These are phyloP conservation scores for Lemur catta DNA, from an alignment of 2,797 vertebrate genomes.

Conservation along the genomic window DNA sequence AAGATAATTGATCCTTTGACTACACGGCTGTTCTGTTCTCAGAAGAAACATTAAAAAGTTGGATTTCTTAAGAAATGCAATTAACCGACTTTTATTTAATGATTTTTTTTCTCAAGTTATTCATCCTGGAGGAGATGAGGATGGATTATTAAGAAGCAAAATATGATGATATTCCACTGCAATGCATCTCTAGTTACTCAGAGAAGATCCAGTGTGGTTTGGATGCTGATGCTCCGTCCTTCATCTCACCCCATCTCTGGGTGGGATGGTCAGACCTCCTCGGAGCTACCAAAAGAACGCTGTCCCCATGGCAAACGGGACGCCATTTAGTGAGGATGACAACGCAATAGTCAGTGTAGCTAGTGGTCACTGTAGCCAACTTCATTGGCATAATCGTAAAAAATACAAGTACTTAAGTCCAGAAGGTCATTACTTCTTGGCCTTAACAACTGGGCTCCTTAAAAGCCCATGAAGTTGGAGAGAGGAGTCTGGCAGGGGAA, in stretches of 20 bases:
- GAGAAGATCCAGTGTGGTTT: not conserved
- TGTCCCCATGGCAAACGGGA: not conserved
- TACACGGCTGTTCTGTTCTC: conserved; percentile 32
- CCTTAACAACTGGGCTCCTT: not conserved
- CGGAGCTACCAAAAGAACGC: not conserved
- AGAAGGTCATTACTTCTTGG: not conserved
- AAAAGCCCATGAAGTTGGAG: not conserved
- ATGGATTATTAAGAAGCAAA: conserved; percentile 60
- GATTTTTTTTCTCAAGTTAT: conserved; percentile 53
- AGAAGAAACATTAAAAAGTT: conserved; percentile 73
- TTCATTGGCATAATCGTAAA: no score
- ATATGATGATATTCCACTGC: conserved; percentile 7
- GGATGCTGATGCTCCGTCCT: not conserved
- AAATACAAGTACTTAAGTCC: not conserved
- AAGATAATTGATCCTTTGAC: conserved; percentile 65
- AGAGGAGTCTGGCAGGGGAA: not conserved
- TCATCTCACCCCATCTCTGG: not conserved
- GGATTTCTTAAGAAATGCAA: conserved; percentile 72
- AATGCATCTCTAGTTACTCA: not conserved
- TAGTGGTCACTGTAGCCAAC: rapidly evolving
- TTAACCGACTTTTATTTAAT: conserved; percentile 72
- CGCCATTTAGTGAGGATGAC: not conserved
- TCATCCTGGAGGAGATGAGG: conserved; percentile 51
- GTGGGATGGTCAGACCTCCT: not conserved
- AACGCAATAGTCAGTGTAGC: rapidly evolving